Evolutionary conservation across 1,140 invertebrate genomes (phyloP).

Genomic region (Tribolium madens): DNA sequence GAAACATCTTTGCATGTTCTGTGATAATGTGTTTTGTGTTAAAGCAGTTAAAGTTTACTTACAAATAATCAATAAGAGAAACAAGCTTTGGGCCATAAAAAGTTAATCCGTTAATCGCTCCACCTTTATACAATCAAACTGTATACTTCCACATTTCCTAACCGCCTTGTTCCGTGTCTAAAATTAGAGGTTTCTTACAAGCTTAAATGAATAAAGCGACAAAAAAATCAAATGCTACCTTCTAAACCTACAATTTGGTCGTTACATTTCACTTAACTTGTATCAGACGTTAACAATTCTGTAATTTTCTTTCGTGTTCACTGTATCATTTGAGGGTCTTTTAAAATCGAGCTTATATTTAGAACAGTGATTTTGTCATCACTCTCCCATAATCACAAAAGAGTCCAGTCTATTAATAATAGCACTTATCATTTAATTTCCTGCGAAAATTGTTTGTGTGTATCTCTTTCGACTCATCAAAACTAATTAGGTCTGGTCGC

Average conservation of each 20-base stretch:
- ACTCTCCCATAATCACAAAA: slow-evolving; percentile 15
- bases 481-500: slow-evolving; percentile 1
- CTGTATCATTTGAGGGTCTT: slow-evolving; percentile 29
- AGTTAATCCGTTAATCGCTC: neutral
- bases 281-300: slow-evolving; percentile 26
- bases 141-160: neutral
- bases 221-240: slow-evolving; percentile 23
- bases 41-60: neutral
- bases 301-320: slow-evolving; percentile 21
- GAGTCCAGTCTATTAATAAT: slow-evolving; percentile 20
- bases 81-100: neutral
- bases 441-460: slow-evolving; percentile 25
- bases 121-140: neutral
- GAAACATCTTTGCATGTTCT: too few relatives aligned
- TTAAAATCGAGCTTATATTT: slow-evolving; percentile 28
- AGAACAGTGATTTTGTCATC: slow-evolving; percentile 23
- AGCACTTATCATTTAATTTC: slow-evolving; percentile 37
- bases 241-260: slow-evolving; percentile 8
- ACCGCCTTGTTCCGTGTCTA: neutral
- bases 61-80: neutral
- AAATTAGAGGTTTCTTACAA: slow-evolving; percentile 24
- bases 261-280: slow-evolving; percentile 31
- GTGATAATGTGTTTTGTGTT: too few relatives aligned
- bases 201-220: slow-evolving; percentile 36
- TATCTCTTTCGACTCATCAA: slow-evolving; percentile 4